Evolutionary conservation across 2,113 vertebrate species (phyloP).

Genomic region (Spea multiplicata): DNA sequence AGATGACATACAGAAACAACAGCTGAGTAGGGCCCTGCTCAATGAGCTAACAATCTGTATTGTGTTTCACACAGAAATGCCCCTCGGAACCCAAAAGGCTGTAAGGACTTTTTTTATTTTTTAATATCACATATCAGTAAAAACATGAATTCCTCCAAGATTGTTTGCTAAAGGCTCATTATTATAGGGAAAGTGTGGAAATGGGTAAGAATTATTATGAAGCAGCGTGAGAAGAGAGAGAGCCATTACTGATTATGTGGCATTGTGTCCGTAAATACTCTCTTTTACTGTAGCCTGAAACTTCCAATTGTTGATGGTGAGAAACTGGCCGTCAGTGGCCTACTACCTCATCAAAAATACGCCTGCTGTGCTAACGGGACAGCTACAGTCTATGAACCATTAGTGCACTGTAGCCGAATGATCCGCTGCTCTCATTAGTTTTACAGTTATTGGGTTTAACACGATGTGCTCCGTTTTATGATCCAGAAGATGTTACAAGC

Average conservation of each 20-base stretch:
- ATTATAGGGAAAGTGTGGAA: background rate
- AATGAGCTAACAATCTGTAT: too few relatives aligned
- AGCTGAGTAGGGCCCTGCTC: too few relatives aligned
- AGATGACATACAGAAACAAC: too few relatives aligned
- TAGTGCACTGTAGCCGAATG: conserved; percentile 7
- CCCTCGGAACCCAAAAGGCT: too few relatives aligned
- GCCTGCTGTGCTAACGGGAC: conserved; percentile 6
- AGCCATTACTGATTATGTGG: background rate
- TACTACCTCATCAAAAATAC: conserved; percentile 1
- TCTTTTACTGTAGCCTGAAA: background rate
- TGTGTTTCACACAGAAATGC: too few relatives aligned
- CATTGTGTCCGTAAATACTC: conserved; percentile 1
- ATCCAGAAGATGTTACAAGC: background rate
- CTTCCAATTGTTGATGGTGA: background rate
- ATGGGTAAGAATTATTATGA: background rate
- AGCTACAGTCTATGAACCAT: conserved; percentile 2
- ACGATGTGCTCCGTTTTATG: background rate
- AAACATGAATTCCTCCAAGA: background rate
- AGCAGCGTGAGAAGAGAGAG: background rate
- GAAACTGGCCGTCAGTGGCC: background rate
- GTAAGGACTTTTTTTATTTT: too few relatives aligned
- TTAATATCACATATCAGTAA: too few relatives aligned
- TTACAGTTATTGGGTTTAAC: conserved; percentile 4
- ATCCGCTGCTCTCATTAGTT: conserved; percentile 1
- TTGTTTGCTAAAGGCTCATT: background rate